A percentile compares a stretch with the other conserved stretches of the same genome.
phyloP scores from a whole-genome alignment of 2,113 vertebrate species.

The Phrynosoma platyrhinos region DNA sequence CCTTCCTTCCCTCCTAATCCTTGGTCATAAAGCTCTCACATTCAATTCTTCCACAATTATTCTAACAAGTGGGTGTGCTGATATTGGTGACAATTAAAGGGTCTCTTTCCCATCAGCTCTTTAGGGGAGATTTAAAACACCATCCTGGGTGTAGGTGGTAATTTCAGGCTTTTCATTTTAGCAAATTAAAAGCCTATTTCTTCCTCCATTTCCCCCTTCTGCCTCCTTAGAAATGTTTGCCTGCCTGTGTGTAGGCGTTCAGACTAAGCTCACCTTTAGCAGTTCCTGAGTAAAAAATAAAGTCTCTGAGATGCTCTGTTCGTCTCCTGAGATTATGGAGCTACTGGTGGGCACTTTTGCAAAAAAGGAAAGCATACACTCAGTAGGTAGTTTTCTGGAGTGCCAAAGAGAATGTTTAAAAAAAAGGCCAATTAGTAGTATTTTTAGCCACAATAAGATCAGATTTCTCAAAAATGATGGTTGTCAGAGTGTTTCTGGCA shows the following conservation, averaged over 20 bases:
- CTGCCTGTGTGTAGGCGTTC: slow-evolving; percentile 55
- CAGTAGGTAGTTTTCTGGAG: slow-evolving; percentile 13
- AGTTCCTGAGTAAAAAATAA: slow-evolving; percentile 68
- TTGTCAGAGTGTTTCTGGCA: too few relatives aligned
- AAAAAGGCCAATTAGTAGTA: slow-evolving; percentile 1
- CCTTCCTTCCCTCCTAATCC: neutral
- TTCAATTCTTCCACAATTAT: slow-evolving; percentile 31
- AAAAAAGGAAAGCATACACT: neutral
- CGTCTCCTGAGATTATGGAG: slow-evolving; percentile 62
- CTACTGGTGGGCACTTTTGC: slow-evolving; percentile 28
- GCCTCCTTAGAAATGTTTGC: slow-evolving; percentile 35
- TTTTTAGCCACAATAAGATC: neutral
- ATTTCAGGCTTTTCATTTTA: slow-evolving; percentile 68
- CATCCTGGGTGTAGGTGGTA: slow-evolving; percentile 62
- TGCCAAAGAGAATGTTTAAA: neutral
- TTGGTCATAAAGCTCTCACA: neutral
- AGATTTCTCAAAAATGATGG: neutral
- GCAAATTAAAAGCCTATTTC: slow-evolving; percentile 58
- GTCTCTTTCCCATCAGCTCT: slow-evolving; percentile 63
- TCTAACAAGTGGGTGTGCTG: slow-evolving; percentile 47
- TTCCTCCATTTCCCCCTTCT: slow-evolving; percentile 8
- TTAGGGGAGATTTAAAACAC: slow-evolving; percentile 64
- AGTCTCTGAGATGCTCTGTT: slow-evolving; percentile 66
- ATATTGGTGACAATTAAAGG: slow-evolving; percentile 63
- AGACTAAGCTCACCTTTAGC: slow-evolving; percentile 72